These are phyloP conservation scores for Plutomurus gul DNA, from an alignment of 1,140 invertebrate species.

Conservation along the genomic window DNA sequence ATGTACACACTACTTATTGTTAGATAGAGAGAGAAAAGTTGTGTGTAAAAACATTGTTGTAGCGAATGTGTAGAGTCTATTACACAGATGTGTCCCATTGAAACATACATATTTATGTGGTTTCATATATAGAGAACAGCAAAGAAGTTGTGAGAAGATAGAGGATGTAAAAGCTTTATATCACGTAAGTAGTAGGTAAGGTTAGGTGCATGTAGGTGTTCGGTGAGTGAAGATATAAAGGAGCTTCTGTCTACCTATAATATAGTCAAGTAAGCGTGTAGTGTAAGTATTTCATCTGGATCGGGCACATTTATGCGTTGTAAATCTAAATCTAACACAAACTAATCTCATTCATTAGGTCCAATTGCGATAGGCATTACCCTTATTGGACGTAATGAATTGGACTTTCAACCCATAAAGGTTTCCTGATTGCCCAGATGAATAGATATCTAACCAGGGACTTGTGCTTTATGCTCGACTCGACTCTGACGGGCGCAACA, in stretches of 20 bases:
- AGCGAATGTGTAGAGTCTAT: no score
- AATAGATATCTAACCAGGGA: slow-evolving; percentile 53
- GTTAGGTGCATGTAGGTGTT: not conserved
- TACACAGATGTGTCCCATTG: no score
- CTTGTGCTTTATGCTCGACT: slow-evolving; percentile 34
- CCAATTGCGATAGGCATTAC: slow-evolving; percentile 54
- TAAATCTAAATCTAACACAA: slow-evolving; percentile 55
- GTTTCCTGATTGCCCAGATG: slow-evolving; percentile 54
- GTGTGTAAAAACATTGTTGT: no score
- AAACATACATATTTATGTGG: no score
- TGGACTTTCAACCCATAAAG: slow-evolving; percentile 54
- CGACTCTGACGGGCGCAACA: slow-evolving; percentile 32
- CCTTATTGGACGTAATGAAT: slow-evolving; percentile 55
- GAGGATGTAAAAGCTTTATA: no score
- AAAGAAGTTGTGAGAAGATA: no score
- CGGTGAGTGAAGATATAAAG: not conserved
- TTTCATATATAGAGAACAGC: no score
- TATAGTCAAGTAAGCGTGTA: no score
- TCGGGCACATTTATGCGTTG: slow-evolving; percentile 51
- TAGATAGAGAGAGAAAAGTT: no score
- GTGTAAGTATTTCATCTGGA: slow-evolving; percentile 31
- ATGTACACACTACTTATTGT: no score
- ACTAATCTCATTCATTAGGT: slow-evolving; percentile 55
- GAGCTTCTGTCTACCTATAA: no score
- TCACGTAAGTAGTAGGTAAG: no score